Evolutionary conservation across 53 echinoderm and acorn worm genomes (phyloP).

Genomic region (Antedon mediterranea): DNA sequence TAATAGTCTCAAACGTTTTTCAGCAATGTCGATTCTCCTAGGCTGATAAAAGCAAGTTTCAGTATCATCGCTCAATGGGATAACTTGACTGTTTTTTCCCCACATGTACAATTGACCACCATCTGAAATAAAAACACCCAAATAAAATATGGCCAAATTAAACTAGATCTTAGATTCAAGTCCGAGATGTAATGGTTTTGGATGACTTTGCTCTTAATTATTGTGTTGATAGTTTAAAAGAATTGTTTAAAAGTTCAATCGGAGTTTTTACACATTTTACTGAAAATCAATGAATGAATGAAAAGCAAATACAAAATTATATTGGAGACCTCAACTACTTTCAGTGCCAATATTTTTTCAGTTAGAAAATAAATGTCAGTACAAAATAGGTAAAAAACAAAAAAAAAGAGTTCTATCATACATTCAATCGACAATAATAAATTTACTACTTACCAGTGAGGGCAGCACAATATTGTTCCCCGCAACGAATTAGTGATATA

Average conservation of each 20-base stretch:
- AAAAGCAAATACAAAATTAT: too few relatives aligned
- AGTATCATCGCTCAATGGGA: constrained; percentile 25
- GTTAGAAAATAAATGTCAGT: too few relatives aligned
- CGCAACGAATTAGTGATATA: constrained; percentile 50
- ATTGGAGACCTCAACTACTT: neutral
- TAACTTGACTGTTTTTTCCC: constrained; percentile 85
- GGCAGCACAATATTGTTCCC: constrained; percentile 72
- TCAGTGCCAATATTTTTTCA: neutral
- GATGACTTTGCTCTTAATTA: too few relatives aligned
- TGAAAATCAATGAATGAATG: too few relatives aligned
- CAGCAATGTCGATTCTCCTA: constrained; percentile 11
- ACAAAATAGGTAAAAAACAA: neutral
- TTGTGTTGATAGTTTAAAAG: too few relatives aligned
- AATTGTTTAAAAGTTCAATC: too few relatives aligned
- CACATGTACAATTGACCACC: constrained; percentile 83
- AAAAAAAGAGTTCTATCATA: neutral
- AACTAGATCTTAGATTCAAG: too few relatives aligned
- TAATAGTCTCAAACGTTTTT: constrained; percentile 29
- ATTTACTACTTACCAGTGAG: constrained; percentile 48
- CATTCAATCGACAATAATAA: neutral
- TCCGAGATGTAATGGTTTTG: too few relatives aligned
- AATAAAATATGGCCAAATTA: too few relatives aligned
- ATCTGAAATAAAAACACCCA: too few relatives aligned
- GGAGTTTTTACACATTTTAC: too few relatives aligned
- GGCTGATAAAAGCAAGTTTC: constrained; percentile 25